Evolutionary conservation across 2,113 vertebrate species (phyloP).

Genomic region (Leptosomus discolor): DNA sequence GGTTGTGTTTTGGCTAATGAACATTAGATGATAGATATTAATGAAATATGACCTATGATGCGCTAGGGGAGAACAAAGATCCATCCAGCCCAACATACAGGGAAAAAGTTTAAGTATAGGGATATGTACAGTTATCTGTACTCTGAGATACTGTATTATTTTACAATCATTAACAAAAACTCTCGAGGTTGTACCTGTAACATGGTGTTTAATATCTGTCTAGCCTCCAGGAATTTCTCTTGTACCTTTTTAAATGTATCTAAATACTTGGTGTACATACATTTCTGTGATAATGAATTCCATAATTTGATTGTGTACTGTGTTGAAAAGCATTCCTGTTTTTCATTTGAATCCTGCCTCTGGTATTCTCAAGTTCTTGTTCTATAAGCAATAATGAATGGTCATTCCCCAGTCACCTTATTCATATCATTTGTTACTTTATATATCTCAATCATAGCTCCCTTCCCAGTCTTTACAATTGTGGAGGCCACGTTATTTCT

Average conservation of each 20-base stretch:
- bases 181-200: not conserved
- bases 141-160: not conserved
- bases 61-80: not conserved
- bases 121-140: not conserved
- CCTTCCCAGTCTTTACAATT: not conserved
- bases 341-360: not conserved
- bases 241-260: not conserved
- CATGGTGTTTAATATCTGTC: not conserved
- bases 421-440: not conserved
- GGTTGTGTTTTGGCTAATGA: not conserved
- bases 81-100: not conserved
- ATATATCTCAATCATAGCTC: not conserved
- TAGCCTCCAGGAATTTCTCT: not conserved
- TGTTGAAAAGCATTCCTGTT: not conserved
- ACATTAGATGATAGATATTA: not conserved
- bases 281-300: not conserved
- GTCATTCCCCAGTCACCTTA: not conserved
- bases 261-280: not conserved
- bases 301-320: not conserved
- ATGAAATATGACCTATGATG: not conserved
- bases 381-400: not conserved
- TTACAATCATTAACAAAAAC: not conserved
- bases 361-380: not conserved
- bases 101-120: not conserved
- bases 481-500: not conserved